These are phyloP conservation scores for Pionites leucogaster DNA, from an alignment of 2,113 vertebrate species.

Conservation along the genomic window DNA sequence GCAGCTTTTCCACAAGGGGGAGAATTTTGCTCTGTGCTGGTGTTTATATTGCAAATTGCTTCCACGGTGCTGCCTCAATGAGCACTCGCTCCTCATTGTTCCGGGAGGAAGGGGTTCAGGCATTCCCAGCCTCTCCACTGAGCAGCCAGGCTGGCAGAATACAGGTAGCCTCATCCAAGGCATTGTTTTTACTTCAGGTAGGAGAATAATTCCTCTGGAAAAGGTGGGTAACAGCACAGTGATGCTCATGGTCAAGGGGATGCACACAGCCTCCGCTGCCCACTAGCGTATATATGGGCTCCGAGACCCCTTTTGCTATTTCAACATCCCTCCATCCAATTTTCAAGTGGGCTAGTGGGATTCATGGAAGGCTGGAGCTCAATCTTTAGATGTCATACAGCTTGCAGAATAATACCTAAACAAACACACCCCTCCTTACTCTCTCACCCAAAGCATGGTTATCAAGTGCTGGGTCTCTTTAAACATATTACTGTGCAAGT, in stretches of 20 bases:
- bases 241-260: neutral
- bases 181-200: neutral
- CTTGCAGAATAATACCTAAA: neutral
- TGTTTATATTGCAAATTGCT: neutral
- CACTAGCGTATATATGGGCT: fast-evolving
- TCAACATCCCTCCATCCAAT: neutral
- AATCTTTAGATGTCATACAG: neutral
- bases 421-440: neutral
- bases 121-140: neutral
- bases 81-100: neutral
- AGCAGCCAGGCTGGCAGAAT: neutral
- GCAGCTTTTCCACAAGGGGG: neutral
- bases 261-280: neutral
- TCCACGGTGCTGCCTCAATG: fast-evolving
- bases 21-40: neutral
- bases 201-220: neutral
- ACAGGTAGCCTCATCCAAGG: neutral
- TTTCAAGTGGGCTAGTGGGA: neutral
- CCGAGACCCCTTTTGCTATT: neutral
- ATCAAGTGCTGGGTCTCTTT: neutral
- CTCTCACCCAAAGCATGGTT: neutral
- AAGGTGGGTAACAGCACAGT: neutral
- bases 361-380: neutral
- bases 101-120: neutral
- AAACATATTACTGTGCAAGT: neutral